Percentiles rank a stretch among this genome's conserved stretches.
phyloP scores from a whole-genome alignment of 2,888 invertebrate genomes.

The Mimachlamys varia region DNA sequence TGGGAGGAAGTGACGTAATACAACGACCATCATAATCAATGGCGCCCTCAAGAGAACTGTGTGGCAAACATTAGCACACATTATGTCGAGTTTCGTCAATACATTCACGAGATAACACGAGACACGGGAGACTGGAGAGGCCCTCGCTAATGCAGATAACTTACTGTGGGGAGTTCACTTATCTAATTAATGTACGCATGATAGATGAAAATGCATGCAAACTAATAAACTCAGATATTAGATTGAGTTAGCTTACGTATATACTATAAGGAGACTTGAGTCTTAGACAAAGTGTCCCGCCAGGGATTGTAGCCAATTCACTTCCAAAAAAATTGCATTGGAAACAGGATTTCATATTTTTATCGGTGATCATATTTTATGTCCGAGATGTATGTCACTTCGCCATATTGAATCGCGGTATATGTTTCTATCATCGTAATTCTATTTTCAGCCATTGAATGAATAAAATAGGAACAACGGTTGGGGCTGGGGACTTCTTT shows the following conservation, averaged over 20 bases:
- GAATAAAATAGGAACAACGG: slow-evolving; percentile 27
- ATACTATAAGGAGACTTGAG: not conserved
- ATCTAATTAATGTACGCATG: not conserved
- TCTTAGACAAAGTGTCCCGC: slow-evolving; percentile 27
- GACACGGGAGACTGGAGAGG: slow-evolving; percentile 8
- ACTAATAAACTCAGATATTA: not conserved
- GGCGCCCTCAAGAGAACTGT: slow-evolving; percentile 20
- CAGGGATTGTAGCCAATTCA: not conserved
- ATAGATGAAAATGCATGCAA: slow-evolving; percentile 31
- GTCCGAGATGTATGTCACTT: not conserved
- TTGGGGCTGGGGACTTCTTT: not conserved
- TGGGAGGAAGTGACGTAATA: slow-evolving; percentile 1
- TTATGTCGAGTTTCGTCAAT: slow-evolving; percentile 31
- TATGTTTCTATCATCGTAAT: not conserved
- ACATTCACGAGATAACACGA: slow-evolving; percentile 5
- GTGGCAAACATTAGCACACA: slow-evolving; percentile 21
- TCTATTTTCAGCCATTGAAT: not conserved
- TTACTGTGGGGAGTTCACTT: slow-evolving; percentile 16
- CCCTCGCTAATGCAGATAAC: slow-evolving; percentile 17
- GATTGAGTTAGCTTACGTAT: slow-evolving; percentile 9
- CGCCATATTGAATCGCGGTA: not conserved
- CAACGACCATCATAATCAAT: not conserved
- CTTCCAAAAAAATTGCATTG: not conserved
- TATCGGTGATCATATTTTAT: not conserved
- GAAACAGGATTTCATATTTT: not conserved